Evolutionary conservation across 2,888 invertebrate species (phyloP).

Genomic region (Tyria jacobaeae): DNA sequence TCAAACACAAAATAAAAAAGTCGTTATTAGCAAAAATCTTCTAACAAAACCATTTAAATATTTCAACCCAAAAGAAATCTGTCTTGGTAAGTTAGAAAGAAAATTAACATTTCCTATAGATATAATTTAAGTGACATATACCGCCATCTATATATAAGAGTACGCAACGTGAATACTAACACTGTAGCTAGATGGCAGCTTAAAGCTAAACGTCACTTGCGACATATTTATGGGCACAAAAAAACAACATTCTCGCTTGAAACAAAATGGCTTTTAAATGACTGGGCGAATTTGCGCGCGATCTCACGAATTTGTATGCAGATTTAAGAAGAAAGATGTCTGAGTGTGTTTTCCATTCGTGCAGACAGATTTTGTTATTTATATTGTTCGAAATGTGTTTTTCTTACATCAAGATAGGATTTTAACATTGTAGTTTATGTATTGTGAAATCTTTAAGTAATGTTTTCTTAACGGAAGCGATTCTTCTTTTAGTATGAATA

Average conservation of each 20-base stretch:
- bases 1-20: too few relatives aligned
- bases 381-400: conserved; percentile 62
- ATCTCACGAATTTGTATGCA: conserved; percentile 83
- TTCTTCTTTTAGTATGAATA: conserved; percentile 3
- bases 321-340: conserved; percentile 80
- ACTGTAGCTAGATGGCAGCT: conserved; percentile 64
- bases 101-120: conserved; percentile 13
- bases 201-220: conserved; percentile 65
- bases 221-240: conserved; percentile 79
- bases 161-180: conserved; percentile 55
- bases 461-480: conserved; percentile 11
- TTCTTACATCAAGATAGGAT: conserved; percentile 29
- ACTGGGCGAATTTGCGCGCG: conserved; percentile 82
- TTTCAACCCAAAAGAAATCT: background rate
- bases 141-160: conserved; percentile 67
- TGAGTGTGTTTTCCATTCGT: conserved; percentile 77
- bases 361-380: conserved; percentile 74
- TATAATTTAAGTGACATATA: conserved; percentile 49
- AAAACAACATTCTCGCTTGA: conserved; percentile 74
- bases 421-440: conserved; percentile 30
- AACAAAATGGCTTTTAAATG: conserved; percentile 83
- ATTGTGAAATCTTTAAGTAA: conserved; percentile 26
- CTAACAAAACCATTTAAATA: background rate
- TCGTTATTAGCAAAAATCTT: too few relatives aligned
- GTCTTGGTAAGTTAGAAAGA: conserved; percentile 20